These are phyloP conservation scores for Nesometra sesokonis DNA, from an alignment of 35 echinoderm and acorn worm species.

Conservation along the genomic window DNA sequence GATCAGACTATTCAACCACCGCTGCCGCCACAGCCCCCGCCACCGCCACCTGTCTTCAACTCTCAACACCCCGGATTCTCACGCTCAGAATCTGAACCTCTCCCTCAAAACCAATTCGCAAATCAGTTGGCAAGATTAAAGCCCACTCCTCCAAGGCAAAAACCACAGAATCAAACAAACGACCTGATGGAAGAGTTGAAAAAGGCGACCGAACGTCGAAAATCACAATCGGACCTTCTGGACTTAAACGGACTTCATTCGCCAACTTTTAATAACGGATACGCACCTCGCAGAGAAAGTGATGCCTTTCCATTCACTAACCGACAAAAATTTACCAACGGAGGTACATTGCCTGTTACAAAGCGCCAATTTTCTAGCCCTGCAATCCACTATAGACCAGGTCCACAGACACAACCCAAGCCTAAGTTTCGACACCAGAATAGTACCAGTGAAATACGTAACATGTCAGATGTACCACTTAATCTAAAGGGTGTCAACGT, in stretches of 20 bases:
- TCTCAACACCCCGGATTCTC: conserved; percentile 6
- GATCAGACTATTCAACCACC: neutral
- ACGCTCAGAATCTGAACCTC: neutral
- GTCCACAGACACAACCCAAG: neutral
- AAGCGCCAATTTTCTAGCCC: neutral
- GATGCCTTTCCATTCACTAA: neutral
- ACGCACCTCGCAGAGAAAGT: neutral
- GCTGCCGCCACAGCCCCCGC: conserved; percentile 39
- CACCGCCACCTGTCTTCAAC: conserved; percentile 12
- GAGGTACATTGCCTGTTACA: neutral
- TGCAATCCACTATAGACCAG: neutral
- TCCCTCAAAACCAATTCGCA: neutral
- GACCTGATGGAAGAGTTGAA: conserved; percentile 46
- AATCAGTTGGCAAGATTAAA: neutral
- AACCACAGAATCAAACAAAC: conserved; percentile 2
- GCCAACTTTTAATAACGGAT: neutral
- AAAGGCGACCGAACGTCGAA: conserved; percentile 8
- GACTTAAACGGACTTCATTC: neutral
- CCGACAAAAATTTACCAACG: neutral
- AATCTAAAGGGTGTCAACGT: conserved; percentile 47
- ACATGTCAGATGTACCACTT: conserved; percentile 29
- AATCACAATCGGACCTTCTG: neutral
- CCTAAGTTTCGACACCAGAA: neutral
- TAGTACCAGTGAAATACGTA: neutral
- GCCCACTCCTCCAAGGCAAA: neutral